Evolutionary conservation across 1,140 invertebrate genomes (phyloP), one percentile per base, ranked within the genome.

Genomic region (Daktulosphaira vitifoliae): DNA sequence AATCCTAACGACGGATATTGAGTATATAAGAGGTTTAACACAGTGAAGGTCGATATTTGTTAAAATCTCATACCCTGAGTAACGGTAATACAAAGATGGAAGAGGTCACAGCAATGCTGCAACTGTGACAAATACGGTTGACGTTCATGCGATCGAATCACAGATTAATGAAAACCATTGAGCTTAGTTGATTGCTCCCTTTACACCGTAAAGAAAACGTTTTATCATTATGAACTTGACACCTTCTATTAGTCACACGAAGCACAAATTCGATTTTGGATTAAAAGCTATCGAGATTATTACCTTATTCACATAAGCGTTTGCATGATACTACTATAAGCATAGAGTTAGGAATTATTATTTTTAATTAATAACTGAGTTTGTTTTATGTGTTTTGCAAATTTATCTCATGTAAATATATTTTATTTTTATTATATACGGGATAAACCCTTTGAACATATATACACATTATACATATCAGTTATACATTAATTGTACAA

Each of bases 91-190:
- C 29, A 33, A 33, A 11, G 26, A 62, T 16, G 54, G 54, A 59
- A 26, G 54, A 59, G 42, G 54, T 26, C 20, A 38, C 39, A 29
- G 33, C 13, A 7, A 5, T 20, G 54, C 4, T 3, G 39, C 11
- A 44, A 5, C 39, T 4, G 42, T 62, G 56, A 62, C 56, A 62
- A 62, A 62, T 62, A 62, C 56, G 56, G 25, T 62, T 62, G 56
- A 62, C 56, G 38, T 62, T 39, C 42, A 23, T 7, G 56, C 38
- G 11, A 25, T 39, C 56, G 42, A 62, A 62, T 37, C 42, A n/a
- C 38, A 25, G 56, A 62, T 62, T 62, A 62, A 62, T 62, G 56
- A 62, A 62, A 62, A 62, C 42, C 56, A 62, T 62, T 33, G 56
- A 25, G 42, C 39, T 48, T 62, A 62, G 56, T 62, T 48, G 56